Percentiles rank a stretch among this genome's conserved stretches.
Conservation (phyloP, 1,140 invertebrate genomes). For the Notospermus geniculatus region DNA sequence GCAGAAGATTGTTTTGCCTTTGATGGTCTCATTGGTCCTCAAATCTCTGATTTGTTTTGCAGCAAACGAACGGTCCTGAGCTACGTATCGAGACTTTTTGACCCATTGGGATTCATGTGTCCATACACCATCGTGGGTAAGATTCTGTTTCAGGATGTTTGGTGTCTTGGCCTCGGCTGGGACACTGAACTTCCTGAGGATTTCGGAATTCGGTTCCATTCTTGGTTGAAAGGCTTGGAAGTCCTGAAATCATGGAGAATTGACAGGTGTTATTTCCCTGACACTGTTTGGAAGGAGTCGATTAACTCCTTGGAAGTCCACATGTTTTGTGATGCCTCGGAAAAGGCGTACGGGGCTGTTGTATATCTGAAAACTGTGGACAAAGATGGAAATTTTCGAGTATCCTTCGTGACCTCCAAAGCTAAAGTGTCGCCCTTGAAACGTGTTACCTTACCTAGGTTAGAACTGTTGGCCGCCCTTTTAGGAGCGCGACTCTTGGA, state of each 20-base stretch:
- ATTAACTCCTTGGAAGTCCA: neutral
- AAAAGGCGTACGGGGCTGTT: neutral
- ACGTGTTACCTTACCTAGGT: neutral
- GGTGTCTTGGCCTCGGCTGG: neutral
- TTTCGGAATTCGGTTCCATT: neutral
- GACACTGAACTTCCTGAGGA: neutral
- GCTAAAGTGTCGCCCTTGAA: constrained; percentile 4
- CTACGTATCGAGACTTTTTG: neutral
- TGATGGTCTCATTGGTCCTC: neutral
- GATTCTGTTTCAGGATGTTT: neutral
- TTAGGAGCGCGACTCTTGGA: neutral
- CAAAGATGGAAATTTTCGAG: neutral
- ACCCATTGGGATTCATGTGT: constrained; percentile 2
- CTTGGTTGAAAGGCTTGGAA: neutral
- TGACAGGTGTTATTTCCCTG: neutral
- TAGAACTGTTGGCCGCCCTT: constrained; percentile 4
- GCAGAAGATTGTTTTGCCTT: constrained; percentile 5
- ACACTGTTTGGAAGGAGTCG: neutral
- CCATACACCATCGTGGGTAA: neutral
- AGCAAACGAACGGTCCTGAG: neutral
- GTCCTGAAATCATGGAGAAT: neutral
- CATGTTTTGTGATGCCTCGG: neutral
- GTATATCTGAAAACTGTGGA: neutral
- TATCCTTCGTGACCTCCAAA: neutral
- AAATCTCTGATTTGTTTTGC: neutral